Conservation (phyloP, 2,113 vertebrate genomes). For the Plectropomus leopardus region DNA sequence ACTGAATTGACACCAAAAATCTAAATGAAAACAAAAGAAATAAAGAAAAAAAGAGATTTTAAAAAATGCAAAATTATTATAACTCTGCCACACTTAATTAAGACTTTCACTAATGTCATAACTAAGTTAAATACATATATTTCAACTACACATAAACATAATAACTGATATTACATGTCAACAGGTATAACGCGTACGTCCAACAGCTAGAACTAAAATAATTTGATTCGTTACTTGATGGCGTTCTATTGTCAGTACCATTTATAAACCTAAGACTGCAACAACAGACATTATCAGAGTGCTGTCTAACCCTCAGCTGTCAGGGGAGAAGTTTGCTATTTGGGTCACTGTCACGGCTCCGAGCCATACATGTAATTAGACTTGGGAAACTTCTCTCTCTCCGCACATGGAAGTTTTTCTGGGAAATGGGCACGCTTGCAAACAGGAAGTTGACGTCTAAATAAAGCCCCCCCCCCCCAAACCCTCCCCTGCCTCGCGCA, state of each 20-base stretch:
- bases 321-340: constrained; percentile 62
- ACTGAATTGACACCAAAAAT: no score
- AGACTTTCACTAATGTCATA: no score
- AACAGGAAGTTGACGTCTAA: constrained; percentile 85
- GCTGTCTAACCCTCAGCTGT: constrained; percentile 33
- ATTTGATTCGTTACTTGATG: not conserved
- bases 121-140: no score
- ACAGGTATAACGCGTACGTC: no score
- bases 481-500: constrained; percentile 28
- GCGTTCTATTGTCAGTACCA: not conserved
- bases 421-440: constrained; percentile 76
- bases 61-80: no score
- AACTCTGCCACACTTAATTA: no score
- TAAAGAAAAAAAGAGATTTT: no score
- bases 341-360: constrained; percentile 70
- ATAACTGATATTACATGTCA: no score
- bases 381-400: constrained; percentile 79
- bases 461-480: constrained; percentile 66
- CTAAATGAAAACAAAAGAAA: no score
- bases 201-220: not conserved
- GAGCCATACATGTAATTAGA: constrained; percentile 80
- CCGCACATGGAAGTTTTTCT: constrained; percentile 77
- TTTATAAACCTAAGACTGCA: no score
- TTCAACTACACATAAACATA: no score
- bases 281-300: constrained; percentile 60